Conservation (phyloP, 2,113 vertebrate species). For the Chamaetylas fuelleborni region DNA sequence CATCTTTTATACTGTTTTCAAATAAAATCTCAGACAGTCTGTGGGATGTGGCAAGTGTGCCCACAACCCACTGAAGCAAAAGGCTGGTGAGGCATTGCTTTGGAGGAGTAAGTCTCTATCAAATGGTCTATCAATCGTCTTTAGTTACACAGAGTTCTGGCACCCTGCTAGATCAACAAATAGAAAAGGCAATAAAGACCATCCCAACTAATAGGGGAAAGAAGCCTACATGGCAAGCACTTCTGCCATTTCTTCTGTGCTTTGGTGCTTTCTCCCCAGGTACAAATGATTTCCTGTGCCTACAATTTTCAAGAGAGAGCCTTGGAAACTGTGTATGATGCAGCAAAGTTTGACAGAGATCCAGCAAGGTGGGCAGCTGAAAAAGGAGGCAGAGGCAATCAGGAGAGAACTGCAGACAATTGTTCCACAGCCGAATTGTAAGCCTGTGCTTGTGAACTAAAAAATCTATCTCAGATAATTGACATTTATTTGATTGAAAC, state of each 20-base stretch:
- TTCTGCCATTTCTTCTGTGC: neutral
- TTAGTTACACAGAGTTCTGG: neutral
- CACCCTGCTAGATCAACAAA: conserved; percentile 23
- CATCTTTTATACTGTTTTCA: neutral
- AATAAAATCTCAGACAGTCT: neutral
- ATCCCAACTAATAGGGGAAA: neutral
- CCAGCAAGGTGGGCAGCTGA: conserved; percentile 3
- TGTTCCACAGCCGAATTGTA: conserved; percentile 62
- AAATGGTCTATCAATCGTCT: neutral
- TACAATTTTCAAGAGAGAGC: conserved; percentile 28
- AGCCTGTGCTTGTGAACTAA: conserved; percentile 64
- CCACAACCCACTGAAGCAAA: neutral
- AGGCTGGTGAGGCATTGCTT: neutral
- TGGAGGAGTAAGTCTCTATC: neutral
- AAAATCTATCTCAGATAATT: conserved; percentile 89
- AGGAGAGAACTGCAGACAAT: conserved; percentile 55
- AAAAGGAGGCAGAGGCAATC: conserved; percentile 34
- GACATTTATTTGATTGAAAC: conserved; percentile 92
- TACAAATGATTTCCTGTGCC: neutral
- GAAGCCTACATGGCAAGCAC: neutral
- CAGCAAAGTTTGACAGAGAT: conserved; percentile 8
- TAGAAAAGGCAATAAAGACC: neutral
- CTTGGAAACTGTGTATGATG: neutral
- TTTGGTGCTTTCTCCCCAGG: neutral
- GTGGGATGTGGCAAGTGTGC: rapidly evolving